Percentiles rank a stretch among this genome's conserved stretches.
phyloP scores from a whole-genome alignment of 2,888 invertebrate genomes.

The Drosophila differens region DNA sequence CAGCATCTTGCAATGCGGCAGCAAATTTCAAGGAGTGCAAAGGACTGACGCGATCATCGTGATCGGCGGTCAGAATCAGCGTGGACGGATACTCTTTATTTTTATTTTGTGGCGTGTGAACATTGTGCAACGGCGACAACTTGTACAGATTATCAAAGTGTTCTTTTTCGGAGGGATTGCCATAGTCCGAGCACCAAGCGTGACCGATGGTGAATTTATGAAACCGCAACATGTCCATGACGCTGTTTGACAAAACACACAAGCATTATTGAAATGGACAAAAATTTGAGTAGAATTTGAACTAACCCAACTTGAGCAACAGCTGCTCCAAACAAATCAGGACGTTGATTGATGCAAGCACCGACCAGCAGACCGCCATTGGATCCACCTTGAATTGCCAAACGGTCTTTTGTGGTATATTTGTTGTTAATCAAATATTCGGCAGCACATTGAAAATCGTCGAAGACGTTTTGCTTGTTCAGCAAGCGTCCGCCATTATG shows the following conservation, averaged over 20 bases:
- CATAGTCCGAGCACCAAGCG: constrained; percentile 98
- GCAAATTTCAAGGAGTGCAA: constrained; percentile 98
- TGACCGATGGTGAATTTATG: constrained; percentile 99
- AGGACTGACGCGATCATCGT: constrained; percentile 99
- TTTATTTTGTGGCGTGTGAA: constrained; percentile 87
- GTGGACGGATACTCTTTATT: constrained; percentile 94
- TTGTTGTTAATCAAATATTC: constrained; percentile 92
- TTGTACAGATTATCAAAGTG: constrained; percentile 94
- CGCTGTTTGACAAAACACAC: constrained; percentile 87
- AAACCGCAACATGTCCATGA: constrained; percentile 98
- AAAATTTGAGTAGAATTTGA: not conserved
- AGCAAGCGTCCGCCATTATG: constrained; percentile 95
- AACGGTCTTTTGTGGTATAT: constrained; percentile 91
- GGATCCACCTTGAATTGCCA: constrained; percentile 97
- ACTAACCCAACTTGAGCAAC: constrained; percentile 96
- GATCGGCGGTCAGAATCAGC: constrained; percentile 97
- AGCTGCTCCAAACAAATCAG: constrained; percentile 96
- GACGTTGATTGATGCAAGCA: constrained; percentile 97
- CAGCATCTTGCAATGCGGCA: constrained; percentile 93
- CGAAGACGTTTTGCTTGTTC: constrained; percentile 98
- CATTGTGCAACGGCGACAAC: constrained; percentile 98
- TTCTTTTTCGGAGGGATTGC: constrained; percentile 93
- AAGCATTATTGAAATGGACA: not conserved
- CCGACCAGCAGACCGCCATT: constrained; percentile 99
- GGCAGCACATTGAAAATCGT: constrained; percentile 97